phyloP scores from a whole-genome alignment of 2,888 invertebrate genomes.

The Drosophila demipolita region DNA sequence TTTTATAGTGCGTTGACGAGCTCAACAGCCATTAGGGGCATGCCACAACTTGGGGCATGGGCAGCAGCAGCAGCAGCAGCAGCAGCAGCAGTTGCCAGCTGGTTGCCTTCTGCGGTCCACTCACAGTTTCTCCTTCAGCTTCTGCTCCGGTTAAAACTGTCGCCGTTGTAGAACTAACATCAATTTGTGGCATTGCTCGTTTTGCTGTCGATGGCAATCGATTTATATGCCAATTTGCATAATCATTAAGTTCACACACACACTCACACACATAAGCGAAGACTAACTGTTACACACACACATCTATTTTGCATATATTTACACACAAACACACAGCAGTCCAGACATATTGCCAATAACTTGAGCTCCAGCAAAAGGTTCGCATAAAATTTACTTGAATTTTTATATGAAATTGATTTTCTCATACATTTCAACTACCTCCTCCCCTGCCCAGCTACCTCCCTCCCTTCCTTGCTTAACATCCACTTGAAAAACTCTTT shows the following conservation, averaged over 20 bases:
- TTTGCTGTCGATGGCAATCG: conserved; percentile 64
- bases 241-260: conserved; percentile 71
- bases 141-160: conserved; percentile 35
- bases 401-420: conserved; percentile 78
- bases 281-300: conserved; percentile 41
- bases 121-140: neutral
- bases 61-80: conserved; percentile 20
- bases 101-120: conserved; percentile 3
- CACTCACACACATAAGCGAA: conserved; percentile 4
- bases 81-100: conserved; percentile 14
- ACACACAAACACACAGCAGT: conserved; percentile 5
- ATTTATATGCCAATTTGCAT: conserved; percentile 78
- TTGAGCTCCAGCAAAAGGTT: conserved; percentile 70
- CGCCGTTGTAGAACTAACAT: conserved; percentile 48
- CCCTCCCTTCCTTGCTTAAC: neutral
- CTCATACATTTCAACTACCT: conserved; percentile 36
- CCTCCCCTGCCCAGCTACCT: neutral
- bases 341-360: conserved; percentile 64
- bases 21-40: conserved; percentile 58
- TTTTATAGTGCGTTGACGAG: conserved; percentile 79
- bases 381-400: conserved; percentile 73
- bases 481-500: conserved; percentile 30
- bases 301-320: conserved; percentile 58
- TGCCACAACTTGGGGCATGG: conserved; percentile 35
- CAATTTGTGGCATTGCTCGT: conserved; percentile 58